phyloP scores from a whole-genome alignment of 2,888 invertebrate genomes.

The Acanthopleura granulata region DNA sequence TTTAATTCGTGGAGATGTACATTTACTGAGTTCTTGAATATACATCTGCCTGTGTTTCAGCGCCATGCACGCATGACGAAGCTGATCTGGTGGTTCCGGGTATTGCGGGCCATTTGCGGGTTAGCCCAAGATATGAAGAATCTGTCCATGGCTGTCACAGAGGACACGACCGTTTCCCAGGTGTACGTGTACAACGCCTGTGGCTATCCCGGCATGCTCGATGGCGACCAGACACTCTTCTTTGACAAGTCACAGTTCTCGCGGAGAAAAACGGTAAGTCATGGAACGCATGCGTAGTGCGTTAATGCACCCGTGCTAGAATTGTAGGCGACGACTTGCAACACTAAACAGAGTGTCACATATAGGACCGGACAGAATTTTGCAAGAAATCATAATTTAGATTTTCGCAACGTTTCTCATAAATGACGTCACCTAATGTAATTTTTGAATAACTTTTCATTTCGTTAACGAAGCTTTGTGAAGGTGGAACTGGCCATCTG shows the following conservation, averaged over 20 bases:
- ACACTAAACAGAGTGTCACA: no score
- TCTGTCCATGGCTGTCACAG: conserved; percentile 35
- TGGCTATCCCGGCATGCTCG: conserved; percentile 20
- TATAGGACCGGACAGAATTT: no score
- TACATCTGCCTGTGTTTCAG: neutral
- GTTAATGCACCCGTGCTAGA: neutral
- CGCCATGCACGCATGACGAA: conserved; percentile 4
- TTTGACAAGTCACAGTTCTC: conserved; percentile 43
- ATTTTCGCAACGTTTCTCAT: no score
- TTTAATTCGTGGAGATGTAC: no score
- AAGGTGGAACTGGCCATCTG: no score
- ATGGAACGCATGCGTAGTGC: no score
- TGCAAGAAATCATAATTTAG: no score
- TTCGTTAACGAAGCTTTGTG: no score
- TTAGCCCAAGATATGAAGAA: conserved; percentile 39
- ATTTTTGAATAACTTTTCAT: no score
- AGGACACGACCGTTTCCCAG: conserved; percentile 36
- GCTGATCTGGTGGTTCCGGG: conserved; percentile 34
- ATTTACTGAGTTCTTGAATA: no score
- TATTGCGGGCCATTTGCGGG: conserved; percentile 34
- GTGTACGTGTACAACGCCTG: conserved; percentile 33
- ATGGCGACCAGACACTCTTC: conserved; percentile 30
- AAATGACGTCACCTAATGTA: no score
- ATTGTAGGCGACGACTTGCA: neutral
- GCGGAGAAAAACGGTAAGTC: conserved; percentile 34